Conservation (phyloP, 2,797 vertebrate species). For the Cyclura pinguis region DNA sequence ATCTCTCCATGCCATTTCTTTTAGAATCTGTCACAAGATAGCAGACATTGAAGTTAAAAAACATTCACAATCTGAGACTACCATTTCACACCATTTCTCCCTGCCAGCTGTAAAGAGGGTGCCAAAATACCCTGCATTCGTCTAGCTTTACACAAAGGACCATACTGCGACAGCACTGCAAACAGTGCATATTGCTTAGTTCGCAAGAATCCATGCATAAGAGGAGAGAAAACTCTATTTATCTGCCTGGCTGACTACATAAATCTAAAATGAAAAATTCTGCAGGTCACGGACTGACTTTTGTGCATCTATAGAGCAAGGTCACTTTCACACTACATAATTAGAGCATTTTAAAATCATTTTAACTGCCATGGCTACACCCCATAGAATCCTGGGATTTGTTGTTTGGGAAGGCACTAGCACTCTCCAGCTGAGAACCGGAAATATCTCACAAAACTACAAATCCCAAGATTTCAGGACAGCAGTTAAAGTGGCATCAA, state of each 20-base stretch:
- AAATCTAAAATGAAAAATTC: neutral
- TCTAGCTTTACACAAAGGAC: neutral
- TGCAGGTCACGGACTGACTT: neutral
- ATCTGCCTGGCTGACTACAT: neutral
- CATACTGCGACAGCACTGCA: neutral
- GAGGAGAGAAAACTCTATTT: neutral
- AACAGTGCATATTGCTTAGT: neutral
- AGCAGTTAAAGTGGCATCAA: no score
- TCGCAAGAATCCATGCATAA: neutral
- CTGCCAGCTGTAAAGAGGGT: neutral
- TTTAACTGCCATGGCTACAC: no score
- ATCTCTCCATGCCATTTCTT: neutral
- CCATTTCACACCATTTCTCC: neutral
- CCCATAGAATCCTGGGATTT: no score
- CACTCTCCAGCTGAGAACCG: no score
- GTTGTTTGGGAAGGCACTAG: no score
- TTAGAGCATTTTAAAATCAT: no score
- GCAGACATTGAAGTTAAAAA: neutral
- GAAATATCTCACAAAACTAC: no score
- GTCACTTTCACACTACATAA: neutral
- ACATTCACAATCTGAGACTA: neutral
- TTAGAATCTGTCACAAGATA: conserved; percentile 5
- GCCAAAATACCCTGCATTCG: neutral
- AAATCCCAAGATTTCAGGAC: no score
- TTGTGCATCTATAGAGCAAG: neutral